Evolutionary conservation across 1,140 invertebrate species (phyloP).

Genomic region (Pseudomyrmex sp.): DNA sequence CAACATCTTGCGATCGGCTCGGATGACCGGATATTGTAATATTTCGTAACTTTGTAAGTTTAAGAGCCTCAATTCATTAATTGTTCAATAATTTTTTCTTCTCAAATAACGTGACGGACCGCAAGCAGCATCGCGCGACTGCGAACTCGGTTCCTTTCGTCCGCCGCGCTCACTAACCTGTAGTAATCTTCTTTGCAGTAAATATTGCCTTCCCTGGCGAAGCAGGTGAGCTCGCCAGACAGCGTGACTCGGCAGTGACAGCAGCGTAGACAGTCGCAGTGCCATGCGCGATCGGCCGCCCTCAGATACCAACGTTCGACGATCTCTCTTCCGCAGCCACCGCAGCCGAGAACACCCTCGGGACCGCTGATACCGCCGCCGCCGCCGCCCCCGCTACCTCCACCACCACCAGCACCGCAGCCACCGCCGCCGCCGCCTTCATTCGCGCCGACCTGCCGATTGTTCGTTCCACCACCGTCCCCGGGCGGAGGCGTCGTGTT

Average conservation of each 20-base stretch:
- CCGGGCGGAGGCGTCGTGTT: conserved; percentile 80
- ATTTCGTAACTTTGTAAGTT: no score
- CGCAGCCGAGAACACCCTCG: conserved; percentile 77
- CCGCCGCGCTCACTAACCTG: conserved; percentile 88
- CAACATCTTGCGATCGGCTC: no score
- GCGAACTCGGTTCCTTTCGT: not conserved
- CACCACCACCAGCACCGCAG: conserved; percentile 67
- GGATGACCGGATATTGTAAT: no score
- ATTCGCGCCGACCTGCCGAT: conserved; percentile 65
- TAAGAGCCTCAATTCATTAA: no score
- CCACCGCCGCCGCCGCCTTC: conserved; percentile 72
- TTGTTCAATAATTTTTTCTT: not conserved
- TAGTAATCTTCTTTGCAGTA: conserved; percentile 98
- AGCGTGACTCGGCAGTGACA: conserved; percentile 94
- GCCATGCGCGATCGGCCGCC: conserved; percentile 96
- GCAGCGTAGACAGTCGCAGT: conserved; percentile 94
- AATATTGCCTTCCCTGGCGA: conserved; percentile 94
- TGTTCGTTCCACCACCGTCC: conserved; percentile 68
- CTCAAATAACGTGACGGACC: no score
- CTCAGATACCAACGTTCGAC: conserved; percentile 91
- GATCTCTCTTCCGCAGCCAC: conserved; percentile 83
- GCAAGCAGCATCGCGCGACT: not conserved
- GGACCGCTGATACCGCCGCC: conserved; percentile 68
- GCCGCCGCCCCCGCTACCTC: conserved; percentile 73
- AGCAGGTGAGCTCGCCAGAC: conserved; percentile 95